These are phyloP conservation scores for Chaunax sp. DNA, from an alignment of 2,797 vertebrate species.

Conservation along the genomic window DNA sequence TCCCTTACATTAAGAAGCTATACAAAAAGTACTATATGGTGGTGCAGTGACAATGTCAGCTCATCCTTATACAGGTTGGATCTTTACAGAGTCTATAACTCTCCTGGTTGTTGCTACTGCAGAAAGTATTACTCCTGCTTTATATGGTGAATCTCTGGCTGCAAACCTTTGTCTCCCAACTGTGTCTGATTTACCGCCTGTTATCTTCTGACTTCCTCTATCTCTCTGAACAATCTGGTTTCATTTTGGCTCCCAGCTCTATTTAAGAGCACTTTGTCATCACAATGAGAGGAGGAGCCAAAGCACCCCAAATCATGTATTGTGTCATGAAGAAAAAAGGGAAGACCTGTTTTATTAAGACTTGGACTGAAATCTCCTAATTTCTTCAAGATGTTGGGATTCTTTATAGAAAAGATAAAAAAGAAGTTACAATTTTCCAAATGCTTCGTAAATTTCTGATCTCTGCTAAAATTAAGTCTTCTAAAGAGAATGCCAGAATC, in stretches of 20 bases:
- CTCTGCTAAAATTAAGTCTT: slow-evolving; percentile 8
- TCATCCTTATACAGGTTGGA: slow-evolving; percentile 22
- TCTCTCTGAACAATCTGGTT: slow-evolving; percentile 74
- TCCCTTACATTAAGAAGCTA: slow-evolving; percentile 15
- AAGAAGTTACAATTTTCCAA: slow-evolving; percentile 48
- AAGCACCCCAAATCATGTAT: slow-evolving; percentile 67
- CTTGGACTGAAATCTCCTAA: slow-evolving; percentile 67
- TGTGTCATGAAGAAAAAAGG: slow-evolving; percentile 54
- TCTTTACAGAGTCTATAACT: slow-evolving; percentile 50
- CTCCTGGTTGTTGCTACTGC: slow-evolving; percentile 43
- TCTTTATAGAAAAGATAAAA: slow-evolving; percentile 60
- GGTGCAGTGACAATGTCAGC: slow-evolving; percentile 50
- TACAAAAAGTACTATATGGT: slow-evolving; percentile 9
- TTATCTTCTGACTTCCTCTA: slow-evolving; percentile 67
- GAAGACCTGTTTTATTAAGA: slow-evolving; percentile 58
- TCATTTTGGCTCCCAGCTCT: slow-evolving; percentile 69
- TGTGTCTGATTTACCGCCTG: slow-evolving; percentile 63
- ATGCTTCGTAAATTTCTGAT: slow-evolving; percentile 37
- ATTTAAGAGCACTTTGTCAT: slow-evolving; percentile 77
- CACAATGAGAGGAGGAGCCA: slow-evolving; percentile 66
- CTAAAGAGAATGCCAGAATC: neutral
- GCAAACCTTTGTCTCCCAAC: slow-evolving; percentile 46
- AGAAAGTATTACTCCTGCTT: slow-evolving; percentile 58
- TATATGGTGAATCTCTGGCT: slow-evolving; percentile 54
- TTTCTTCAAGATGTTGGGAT: slow-evolving; percentile 76